Conservation (phyloP, 2,888 invertebrate species). For the Holacanthella duospinosa region DNA sequence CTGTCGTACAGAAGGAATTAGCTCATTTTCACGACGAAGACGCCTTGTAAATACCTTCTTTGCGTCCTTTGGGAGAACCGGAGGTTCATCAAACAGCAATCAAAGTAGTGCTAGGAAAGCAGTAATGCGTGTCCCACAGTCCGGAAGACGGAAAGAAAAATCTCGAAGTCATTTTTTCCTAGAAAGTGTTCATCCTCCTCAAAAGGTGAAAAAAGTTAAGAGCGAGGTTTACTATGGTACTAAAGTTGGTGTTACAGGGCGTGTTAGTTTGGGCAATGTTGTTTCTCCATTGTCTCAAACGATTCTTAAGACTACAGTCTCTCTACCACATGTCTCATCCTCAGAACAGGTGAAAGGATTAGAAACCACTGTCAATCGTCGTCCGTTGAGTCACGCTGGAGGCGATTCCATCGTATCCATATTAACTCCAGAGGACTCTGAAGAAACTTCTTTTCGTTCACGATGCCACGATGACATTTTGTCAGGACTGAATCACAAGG, state of each 20-base stretch:
- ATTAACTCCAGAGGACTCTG: neutral
- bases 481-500: slow-evolving; percentile 26
- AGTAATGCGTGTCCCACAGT: slow-evolving; percentile 13
- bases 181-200: slow-evolving; percentile 10
- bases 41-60: slow-evolving; percentile 32
- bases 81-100: slow-evolving; percentile 20
- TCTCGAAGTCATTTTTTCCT: slow-evolving; percentile 34
- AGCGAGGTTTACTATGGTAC: neutral
- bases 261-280: neutral
- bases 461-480: slow-evolving; percentile 30
- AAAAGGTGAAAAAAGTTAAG: neutral
- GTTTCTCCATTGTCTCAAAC: neutral
- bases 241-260: neutral
- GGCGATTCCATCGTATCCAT: neutral
- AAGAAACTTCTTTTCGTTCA: neutral
- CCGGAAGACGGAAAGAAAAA: slow-evolving; percentile 21
- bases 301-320: neutral
- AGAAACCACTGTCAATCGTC: too few species aligned
- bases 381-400: neutral
- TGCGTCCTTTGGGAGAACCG: slow-evolving; percentile 40
- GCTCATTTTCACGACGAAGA: slow-evolving; percentile 18
- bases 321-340: neutral
- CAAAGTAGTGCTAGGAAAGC: slow-evolving; percentile 15
- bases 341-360: too few species aligned
- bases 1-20: neutral